Conservation (phyloP, 2,888 invertebrate genomes). For the Ischnura elegans region DNA sequence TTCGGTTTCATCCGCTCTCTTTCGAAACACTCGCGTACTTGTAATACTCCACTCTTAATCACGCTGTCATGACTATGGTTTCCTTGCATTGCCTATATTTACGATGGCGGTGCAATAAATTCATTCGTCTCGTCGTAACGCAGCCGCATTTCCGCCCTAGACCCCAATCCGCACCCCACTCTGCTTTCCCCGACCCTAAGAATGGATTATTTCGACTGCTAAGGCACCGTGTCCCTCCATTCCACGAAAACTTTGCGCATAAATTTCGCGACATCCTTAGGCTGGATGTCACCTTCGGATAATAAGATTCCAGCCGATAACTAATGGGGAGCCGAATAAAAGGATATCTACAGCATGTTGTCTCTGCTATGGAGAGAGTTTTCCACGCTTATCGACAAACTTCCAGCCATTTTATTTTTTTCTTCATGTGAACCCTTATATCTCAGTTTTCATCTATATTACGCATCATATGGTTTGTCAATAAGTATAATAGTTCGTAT, state of each 20-base stretch:
- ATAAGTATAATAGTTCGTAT: too few relatives aligned
- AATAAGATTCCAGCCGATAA: slow-evolving; percentile 5
- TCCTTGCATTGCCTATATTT: background rate
- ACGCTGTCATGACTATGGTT: background rate
- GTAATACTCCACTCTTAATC: background rate
- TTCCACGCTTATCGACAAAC: too few relatives aligned
- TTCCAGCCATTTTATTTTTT: too few relatives aligned
- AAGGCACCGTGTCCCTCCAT: background rate
- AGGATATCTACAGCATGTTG: too few relatives aligned
- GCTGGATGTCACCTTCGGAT: background rate
- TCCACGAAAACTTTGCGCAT: background rate
- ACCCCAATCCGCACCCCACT: background rate
- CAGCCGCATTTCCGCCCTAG: background rate
- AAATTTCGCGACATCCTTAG: background rate
- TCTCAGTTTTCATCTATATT: too few relatives aligned
- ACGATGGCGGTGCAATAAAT: too few relatives aligned
- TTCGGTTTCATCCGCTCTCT: background rate
- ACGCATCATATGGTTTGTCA: too few relatives aligned
- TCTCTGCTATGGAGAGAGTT: too few relatives aligned
- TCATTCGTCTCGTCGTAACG: background rate
- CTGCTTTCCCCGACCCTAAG: background rate
- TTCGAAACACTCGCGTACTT: background rate
- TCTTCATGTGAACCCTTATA: too few relatives aligned
- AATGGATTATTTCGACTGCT: background rate
- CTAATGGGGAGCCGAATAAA: background rate